Evolutionary conservation across 2,113 vertebrate species (phyloP).

Genomic region (Henicopernis longicauda): DNA sequence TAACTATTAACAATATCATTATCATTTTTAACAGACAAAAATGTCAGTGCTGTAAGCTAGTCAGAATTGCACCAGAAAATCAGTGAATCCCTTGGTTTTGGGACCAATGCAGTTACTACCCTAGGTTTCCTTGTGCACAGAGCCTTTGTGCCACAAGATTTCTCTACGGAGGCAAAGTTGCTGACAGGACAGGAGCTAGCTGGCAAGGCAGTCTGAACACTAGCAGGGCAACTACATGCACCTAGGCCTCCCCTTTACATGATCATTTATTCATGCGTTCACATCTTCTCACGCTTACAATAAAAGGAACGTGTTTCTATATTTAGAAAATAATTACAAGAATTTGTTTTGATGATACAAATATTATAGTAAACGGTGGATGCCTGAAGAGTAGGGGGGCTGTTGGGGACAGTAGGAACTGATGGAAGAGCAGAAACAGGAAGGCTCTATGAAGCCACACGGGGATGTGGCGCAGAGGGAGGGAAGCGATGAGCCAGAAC

Average conservation of each 20-base stretch:
- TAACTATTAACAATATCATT: conserved; percentile 9
- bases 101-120: background rate
- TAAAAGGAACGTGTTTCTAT: fast-evolving
- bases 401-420: background rate
- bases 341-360: background rate
- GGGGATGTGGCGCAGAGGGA: background rate
- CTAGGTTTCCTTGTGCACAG: background rate
- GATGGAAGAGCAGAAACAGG: background rate
- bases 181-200: background rate
- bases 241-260: background rate
- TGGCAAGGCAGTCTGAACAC: background rate
- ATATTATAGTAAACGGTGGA: background rate
- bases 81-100: background rate
- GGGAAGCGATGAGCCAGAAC: background rate
- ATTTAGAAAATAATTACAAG: background rate
- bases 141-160: background rate
- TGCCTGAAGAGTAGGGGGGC: background rate
- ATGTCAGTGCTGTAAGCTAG: background rate
- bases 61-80: background rate
- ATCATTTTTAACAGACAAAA: conserved; percentile 2
- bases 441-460: background rate
- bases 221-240: fast-evolving
- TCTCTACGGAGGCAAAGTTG: background rate
- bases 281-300: background rate
- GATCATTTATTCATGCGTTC: background rate